A percentile compares a stretch with the other conserved stretches of the same genome.
Evolutionary conservation across 2,888 invertebrate genomes (phyloP).

Genomic region (Parthenolecanium corni): DNA sequence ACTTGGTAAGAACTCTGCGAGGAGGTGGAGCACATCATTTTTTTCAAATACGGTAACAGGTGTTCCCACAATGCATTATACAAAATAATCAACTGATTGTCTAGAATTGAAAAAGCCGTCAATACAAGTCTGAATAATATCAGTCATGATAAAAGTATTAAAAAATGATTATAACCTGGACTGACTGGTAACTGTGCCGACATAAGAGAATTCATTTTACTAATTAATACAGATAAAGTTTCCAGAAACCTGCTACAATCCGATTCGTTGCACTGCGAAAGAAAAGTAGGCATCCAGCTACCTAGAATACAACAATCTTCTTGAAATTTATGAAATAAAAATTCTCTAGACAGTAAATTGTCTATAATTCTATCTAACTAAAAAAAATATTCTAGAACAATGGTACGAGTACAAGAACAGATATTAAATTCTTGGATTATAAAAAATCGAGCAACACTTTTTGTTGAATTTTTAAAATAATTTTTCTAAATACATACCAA

Average conservation of each 20-base stretch:
- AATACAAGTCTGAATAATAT: too few relatives aligned
- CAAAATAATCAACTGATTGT: conserved; percentile 31
- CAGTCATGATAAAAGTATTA: neutral
- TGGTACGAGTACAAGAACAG: too few relatives aligned
- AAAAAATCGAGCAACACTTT: too few relatives aligned
- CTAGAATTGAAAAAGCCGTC: conserved; percentile 29
- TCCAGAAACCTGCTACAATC: conserved; percentile 34
- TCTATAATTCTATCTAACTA: too few relatives aligned
- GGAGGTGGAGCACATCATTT: conserved; percentile 28
- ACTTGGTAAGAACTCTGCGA: conserved; percentile 32
- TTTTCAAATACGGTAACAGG: conserved; percentile 33
- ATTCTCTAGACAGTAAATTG: neutral
- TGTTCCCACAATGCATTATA: conserved; percentile 34
- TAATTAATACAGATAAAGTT: conserved; percentile 31
- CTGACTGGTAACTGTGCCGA: conserved; percentile 11
- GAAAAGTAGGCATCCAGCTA: conserved; percentile 35
- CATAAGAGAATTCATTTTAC: conserved; percentile 30
- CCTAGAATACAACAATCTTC: conserved; percentile 32
- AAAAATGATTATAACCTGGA: conserved; percentile 1
- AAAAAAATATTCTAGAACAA: too few relatives aligned
- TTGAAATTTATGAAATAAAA: neutral
- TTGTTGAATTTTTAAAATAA: too few relatives aligned
- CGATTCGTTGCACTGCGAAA: conserved; percentile 33
- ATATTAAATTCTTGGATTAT: too few relatives aligned
- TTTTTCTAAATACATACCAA: conserved; percentile 34